Evolutionary conservation across 2,888 invertebrate genomes (phyloP).

Genomic region (Drosophila pegasa): DNA sequence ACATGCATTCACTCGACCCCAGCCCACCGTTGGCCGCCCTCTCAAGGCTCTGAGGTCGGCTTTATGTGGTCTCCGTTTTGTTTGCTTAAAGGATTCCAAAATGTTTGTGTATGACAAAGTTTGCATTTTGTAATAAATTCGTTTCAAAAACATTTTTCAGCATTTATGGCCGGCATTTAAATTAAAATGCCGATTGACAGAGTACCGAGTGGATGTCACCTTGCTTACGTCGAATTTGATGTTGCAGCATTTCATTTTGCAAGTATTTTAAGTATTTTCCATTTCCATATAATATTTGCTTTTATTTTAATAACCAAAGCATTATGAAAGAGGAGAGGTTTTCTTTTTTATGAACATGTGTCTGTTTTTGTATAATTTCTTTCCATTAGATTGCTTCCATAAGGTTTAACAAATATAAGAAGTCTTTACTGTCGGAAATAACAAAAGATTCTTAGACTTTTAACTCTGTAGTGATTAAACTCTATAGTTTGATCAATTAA

Average conservation of each 20-base stretch:
- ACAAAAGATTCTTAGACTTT: no score
- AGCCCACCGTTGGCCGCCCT: background rate
- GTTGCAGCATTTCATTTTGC: background rate
- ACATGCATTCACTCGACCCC: constrained; percentile 56
- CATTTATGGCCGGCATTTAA: constrained; percentile 69
- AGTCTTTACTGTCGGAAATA: no score
- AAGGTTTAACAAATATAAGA: no score
- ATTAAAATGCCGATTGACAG: constrained; percentile 48
- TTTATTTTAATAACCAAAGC: background rate
- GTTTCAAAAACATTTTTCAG: constrained; percentile 64
- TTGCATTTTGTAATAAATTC: constrained; percentile 69
- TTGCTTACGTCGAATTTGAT: background rate
- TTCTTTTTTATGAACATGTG: no score
- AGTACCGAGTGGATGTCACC: background rate
- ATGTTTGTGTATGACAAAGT: constrained; percentile 74
- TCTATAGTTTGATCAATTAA: no score
- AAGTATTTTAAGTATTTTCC: background rate
- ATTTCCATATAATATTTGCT: background rate
- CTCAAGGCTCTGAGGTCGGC: constrained; percentile 22
- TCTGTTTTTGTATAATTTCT: no score
- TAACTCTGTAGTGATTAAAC: no score
- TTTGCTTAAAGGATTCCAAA: constrained; percentile 60
- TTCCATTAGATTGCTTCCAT: no score
- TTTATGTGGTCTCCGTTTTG: constrained; percentile 53
- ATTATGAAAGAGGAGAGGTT: background rate